Conservation (phyloP, 2,888 invertebrate species). For the Nemotelus nigrinus region DNA sequence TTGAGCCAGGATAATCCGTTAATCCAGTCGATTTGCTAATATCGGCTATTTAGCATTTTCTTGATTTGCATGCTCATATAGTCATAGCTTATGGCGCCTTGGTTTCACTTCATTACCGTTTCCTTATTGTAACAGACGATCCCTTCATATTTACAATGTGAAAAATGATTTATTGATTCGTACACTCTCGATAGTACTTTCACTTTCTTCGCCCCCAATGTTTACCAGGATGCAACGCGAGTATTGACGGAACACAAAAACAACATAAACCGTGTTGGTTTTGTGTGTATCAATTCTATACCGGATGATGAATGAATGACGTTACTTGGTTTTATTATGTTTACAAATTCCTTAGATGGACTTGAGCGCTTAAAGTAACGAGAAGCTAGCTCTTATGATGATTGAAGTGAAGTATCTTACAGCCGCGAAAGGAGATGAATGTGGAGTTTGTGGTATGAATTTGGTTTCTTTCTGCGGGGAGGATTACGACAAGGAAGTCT, state of each 20-base stretch:
- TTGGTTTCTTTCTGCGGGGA: background rate
- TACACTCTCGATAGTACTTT: conserved; percentile 1
- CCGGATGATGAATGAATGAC: conserved; percentile 29
- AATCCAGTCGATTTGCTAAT: too few relatives aligned
- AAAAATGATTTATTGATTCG: conserved; percentile 31
- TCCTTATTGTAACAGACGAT: conserved; percentile 7
- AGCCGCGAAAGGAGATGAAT: background rate
- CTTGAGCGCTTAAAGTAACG: background rate
- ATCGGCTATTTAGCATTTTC: too few relatives aligned
- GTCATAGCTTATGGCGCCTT: conserved; percentile 1
- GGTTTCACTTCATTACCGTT: conserved; percentile 4
- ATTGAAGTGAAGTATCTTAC: background rate
- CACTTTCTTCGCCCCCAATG: background rate
- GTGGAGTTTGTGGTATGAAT: background rate
- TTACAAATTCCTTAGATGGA: conserved; percentile 29
- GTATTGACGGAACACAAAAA: background rate
- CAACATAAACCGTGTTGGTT: background rate
- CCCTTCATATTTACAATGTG: conserved; percentile 22
- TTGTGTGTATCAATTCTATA: background rate
- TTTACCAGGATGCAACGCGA: conserved; percentile 14
- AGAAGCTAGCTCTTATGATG: background rate
- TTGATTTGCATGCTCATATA: too few relatives aligned
- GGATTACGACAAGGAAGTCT: background rate
- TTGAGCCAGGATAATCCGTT: too few relatives aligned
- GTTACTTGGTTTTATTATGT: conserved; percentile 27